Conservation (phyloP, 92 coral and sea anemone species). For the Siderastrea siderea region DNA sequence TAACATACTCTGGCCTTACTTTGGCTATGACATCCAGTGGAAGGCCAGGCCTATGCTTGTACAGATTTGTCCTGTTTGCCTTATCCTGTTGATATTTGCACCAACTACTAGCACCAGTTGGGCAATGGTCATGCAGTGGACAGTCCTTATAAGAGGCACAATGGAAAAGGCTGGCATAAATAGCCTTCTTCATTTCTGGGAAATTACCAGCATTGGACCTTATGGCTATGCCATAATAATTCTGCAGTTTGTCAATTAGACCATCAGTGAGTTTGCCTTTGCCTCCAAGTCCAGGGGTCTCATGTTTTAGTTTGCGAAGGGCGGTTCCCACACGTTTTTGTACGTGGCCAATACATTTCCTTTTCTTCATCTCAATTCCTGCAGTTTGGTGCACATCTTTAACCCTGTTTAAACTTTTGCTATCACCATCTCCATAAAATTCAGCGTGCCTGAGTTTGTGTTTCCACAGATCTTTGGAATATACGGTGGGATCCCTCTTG, state of each 20-base stretch:
- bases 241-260: constrained; percentile 41
- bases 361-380: constrained; percentile 7
- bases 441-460: no score
- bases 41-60: constrained; percentile 37
- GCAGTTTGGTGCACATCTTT: neutral
- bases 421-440: neutral
- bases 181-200: constrained; percentile 46
- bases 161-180: constrained; percentile 68
- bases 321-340: constrained; percentile 70
- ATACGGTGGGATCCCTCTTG: no score
- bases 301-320: constrained; percentile 53
- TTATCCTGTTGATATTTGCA: constrained; percentile 42
- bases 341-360: neutral
- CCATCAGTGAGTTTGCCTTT: constrained; percentile 63
- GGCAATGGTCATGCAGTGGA: constrained; percentile 40
- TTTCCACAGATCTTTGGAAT: no score
- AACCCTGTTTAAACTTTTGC: constrained; percentile 47
- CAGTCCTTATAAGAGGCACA: constrained; percentile 54
- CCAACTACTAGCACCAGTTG: constrained; percentile 58
- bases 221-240: constrained; percentile 21
- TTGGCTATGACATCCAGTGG: constrained; percentile 49
- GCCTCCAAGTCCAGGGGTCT: constrained; percentile 46
- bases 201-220: constrained; percentile 47
- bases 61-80: constrained; percentile 9
- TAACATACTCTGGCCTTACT: constrained; percentile 43